Base-by-base conservation (phyloP, 2,797 vertebrate species). In the Hemitrygon akajei region DNA sequence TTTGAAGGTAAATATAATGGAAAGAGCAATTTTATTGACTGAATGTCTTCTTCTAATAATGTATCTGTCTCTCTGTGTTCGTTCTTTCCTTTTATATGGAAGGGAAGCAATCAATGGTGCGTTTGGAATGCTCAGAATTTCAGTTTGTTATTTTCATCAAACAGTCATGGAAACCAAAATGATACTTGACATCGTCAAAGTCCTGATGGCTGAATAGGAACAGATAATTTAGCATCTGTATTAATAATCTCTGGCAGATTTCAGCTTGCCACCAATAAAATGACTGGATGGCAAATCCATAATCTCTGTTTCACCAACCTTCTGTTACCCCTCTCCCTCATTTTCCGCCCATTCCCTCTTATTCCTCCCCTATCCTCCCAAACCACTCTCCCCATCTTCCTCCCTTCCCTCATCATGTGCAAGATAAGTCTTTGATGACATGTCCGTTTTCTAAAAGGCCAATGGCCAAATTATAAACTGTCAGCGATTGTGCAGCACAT, bases 401-500 rank as follows among this genome's bases (percentile, higher is more conserved):
- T 2, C 20, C 40, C 56, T 84, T 1, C 86, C 77, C 71, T 94
- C 81, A 40, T 60, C 56, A 10, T 94, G 11, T 40, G 11, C 0
- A 96, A 96, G 12, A 96, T 96, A 97, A 94, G 96, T 96, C 94
- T 95, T 97, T 1, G 96, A 96, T 93, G 96, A 94, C 96, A 97
- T 82, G 97, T 47, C 47, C 27, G 10, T 2, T 37, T 84, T 87
- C 18, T 34, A 56, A 47, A 3, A 30, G 58, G 11, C 47, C 56
- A 37, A 7, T 37, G 60, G 18, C n/a, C 86, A 66, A 69, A 20
- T 22, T 34, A 10, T 89, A 7, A 37, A 89, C 47, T 75, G 93
- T 77, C 11, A n/a, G n/a, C 12, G 2, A 73, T 25, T 73, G 71
- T 73, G 71, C 71, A 22, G 18, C 71, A 22, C 22, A 73, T 22